Conservation (phyloP, 2,888 invertebrate genomes). For the Stenichneumon culpator region DNA sequence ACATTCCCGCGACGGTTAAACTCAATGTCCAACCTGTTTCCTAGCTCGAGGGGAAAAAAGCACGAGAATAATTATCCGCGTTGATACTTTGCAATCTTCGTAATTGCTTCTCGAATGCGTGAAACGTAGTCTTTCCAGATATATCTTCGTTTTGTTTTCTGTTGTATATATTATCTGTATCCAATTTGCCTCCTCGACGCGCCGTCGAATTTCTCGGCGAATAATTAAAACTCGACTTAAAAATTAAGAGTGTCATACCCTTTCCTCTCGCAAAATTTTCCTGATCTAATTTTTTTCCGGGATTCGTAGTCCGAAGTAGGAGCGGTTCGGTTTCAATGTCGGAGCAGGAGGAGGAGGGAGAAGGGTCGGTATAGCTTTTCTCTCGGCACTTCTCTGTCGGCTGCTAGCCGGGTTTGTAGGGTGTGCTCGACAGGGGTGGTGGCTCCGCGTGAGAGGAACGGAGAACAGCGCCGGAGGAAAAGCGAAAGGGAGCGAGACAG, state of each 20-base stretch:
- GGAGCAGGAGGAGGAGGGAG: slow-evolving; percentile 37
- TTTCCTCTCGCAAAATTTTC: slow-evolving; percentile 64
- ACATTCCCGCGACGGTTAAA: slow-evolving; percentile 50
- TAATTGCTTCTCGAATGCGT: slow-evolving; percentile 20
- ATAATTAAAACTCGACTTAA: slow-evolving; percentile 45
- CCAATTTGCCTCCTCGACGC: neutral
- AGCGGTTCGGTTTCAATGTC: slow-evolving; percentile 19
- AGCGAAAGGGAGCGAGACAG: slow-evolving; percentile 30
- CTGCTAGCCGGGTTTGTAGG: slow-evolving; percentile 4
- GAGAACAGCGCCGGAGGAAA: slow-evolving; percentile 19
- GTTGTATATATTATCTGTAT: neutral
- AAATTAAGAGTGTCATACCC: slow-evolving; percentile 23
- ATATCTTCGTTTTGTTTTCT: neutral
- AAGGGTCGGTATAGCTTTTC: slow-evolving; percentile 45
- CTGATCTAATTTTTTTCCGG: slow-evolving; percentile 71
- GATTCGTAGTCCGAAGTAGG: slow-evolving; percentile 38
- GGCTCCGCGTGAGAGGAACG: slow-evolving; percentile 27
- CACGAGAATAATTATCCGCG: slow-evolving; percentile 44
- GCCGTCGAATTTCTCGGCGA: slow-evolving; percentile 33
- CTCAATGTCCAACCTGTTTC: slow-evolving; percentile 32
- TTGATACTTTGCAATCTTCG: slow-evolving; percentile 45
- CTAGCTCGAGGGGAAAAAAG: slow-evolving; percentile 30
- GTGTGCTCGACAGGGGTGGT: neutral
- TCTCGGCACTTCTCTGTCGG: slow-evolving; percentile 4
- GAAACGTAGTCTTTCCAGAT: slow-evolving; percentile 11